Conservation (phyloP, 2,113 vertebrate genomes). For the Scytalopus superciliaris region DNA sequence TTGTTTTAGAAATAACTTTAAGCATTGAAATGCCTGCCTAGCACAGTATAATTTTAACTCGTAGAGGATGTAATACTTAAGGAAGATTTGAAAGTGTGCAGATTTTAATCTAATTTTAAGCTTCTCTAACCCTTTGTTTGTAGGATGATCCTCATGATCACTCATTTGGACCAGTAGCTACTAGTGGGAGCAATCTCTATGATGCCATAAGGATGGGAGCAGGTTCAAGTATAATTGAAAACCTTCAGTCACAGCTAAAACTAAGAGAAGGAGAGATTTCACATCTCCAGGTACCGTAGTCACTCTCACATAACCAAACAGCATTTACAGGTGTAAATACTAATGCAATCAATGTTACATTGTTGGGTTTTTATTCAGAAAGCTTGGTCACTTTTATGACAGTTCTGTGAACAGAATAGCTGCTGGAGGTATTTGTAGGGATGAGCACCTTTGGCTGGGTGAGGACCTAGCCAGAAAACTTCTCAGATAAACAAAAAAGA, state of each 20-base stretch:
- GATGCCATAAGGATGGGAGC: slow-evolving; percentile 91
- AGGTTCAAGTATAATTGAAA: slow-evolving; percentile 95
- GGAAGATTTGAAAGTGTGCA: not conserved
- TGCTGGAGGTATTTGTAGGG: not conserved
- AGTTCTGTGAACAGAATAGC: not conserved
- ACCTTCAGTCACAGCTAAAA: slow-evolving; percentile 95
- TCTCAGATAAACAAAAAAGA: not conserved
- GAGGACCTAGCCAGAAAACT: not conserved
- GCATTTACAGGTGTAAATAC: not conserved
- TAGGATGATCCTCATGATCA: slow-evolving; percentile 91
- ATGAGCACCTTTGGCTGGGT: not conserved
- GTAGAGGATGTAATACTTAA: not conserved
- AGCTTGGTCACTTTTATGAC: not conserved
- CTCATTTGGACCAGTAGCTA: slow-evolving; percentile 79
- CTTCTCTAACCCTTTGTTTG: not conserved
- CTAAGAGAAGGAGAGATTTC: slow-evolving; percentile 92
- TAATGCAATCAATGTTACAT: not conserved
- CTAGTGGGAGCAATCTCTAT: slow-evolving; percentile 89
- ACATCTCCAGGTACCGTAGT: slow-evolving; percentile 88
- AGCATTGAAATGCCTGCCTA: not conserved
- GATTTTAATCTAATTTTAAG: not conserved
- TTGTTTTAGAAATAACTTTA: not conserved
- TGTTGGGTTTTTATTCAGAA: not conserved
- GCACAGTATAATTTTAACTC: not conserved
- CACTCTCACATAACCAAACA: not conserved